Evolutionary conservation across 53 echinoderm and acorn worm genomes (phyloP).

Genomic region (Glandiceps talaboti): DNA sequence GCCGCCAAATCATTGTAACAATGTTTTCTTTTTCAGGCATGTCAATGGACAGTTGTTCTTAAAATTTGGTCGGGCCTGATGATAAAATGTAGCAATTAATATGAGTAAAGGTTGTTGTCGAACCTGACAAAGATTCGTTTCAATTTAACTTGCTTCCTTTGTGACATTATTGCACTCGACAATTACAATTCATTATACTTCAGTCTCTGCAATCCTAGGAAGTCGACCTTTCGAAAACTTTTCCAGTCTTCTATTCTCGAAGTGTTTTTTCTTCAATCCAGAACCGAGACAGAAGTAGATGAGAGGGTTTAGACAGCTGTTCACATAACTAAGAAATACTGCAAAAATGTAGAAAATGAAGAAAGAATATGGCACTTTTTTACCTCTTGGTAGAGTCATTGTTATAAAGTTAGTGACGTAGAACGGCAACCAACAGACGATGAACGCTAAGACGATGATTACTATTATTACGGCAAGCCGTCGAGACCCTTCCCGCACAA

Average conservation of each 20-base stretch:
- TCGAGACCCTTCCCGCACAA: background rate
- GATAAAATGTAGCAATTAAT: too few species aligned
- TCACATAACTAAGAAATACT: background rate
- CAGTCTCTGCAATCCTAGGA: background rate
- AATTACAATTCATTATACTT: too few species aligned
- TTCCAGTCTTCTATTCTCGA: background rate
- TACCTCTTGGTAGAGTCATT: background rate
- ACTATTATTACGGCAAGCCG: background rate
- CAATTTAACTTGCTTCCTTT: too few species aligned
- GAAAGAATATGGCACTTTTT: background rate
- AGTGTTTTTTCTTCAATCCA: background rate
- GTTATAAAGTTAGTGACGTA: background rate
- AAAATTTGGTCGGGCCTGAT: too few species aligned
- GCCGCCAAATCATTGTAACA: too few species aligned
- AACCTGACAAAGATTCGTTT: too few species aligned
- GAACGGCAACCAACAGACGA: background rate
- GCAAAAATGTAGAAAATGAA: background rate
- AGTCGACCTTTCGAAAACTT: background rate
- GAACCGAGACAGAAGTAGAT: background rate
- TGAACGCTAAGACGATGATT: background rate
- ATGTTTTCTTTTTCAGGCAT: too few species aligned
- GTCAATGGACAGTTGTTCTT: too few species aligned
- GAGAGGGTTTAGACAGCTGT: background rate
- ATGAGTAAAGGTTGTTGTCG: too few species aligned
- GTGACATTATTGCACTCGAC: too few species aligned